These are phyloP conservation scores for Leptothorax acervorum DNA, from an alignment of 2,888 invertebrate species.

Conservation along the genomic window DNA sequence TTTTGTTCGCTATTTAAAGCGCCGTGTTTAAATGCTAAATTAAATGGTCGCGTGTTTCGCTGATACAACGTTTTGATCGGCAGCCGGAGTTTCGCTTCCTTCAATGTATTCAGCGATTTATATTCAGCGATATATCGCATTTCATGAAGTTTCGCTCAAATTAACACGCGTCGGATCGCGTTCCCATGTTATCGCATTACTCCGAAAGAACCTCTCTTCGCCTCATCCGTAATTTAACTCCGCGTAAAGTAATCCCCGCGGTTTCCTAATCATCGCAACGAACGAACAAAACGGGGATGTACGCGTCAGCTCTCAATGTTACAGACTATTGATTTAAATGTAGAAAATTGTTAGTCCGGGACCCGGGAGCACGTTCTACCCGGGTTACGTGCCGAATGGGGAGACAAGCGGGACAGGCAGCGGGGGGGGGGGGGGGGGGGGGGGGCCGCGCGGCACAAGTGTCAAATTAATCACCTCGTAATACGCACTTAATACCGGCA, in stretches of 20 bases:
- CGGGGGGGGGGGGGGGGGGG: too few relatives aligned
- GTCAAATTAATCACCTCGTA: constrained; percentile 78
- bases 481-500: constrained; percentile 74
- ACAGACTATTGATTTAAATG: constrained; percentile 46
- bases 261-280: constrained; percentile 24
- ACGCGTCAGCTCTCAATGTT: not conserved
- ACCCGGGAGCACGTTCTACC: not conserved
- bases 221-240: not conserved
- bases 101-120: not conserved
- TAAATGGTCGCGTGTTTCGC: constrained; percentile 11
- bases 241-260: not conserved
- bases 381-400: constrained; percentile 13
- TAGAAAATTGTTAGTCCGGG: constrained; percentile 39
- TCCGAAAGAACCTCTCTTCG: not conserved
- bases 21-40: constrained; percentile 4
- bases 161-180: not conserved
- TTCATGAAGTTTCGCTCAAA: constrained; percentile 22
- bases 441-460: constrained; percentile 58
- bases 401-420: not conserved
- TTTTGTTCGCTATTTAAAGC: constrained; percentile 23
- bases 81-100: constrained; percentile 10
- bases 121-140: constrained; percentile 17
- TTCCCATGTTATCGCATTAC: not conserved
- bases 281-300: not conserved
- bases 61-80: constrained; percentile 19